These are phyloP conservation scores for Metacarcinus magister DNA, from an alignment of 2,888 invertebrate species.

Conservation along the genomic window DNA sequence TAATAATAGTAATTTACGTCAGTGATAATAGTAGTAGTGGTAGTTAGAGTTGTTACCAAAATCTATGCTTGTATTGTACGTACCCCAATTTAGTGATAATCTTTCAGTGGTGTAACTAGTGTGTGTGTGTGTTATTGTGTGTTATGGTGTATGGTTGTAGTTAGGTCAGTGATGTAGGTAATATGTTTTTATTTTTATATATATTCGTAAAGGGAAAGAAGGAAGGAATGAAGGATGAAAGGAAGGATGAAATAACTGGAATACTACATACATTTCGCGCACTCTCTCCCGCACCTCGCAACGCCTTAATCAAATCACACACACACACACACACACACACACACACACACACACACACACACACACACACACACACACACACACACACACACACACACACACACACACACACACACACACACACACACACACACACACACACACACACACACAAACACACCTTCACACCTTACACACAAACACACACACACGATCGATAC, in stretches of 20 bases:
- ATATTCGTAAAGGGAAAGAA: background rate
- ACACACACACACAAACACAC: constrained; percentile 38
- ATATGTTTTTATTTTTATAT: background rate
- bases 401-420: constrained; percentile 34
- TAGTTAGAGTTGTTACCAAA: no score
- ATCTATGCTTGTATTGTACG: no score
- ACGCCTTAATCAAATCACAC: constrained; percentile 42
- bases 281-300: background rate
- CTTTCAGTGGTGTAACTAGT: no score
- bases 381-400: constrained; percentile 55
- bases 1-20: background rate
- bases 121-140: no score
- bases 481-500: constrained; percentile 42
- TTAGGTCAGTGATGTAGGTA: background rate
- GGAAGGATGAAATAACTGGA: background rate
- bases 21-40: background rate
- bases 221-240: background rate
- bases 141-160: background rate
- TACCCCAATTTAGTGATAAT: no score
- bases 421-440: background rate
- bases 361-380: constrained; percentile 58
- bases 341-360: constrained; percentile 56
- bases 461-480: constrained; percentile 17
- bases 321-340: constrained; percentile 3
- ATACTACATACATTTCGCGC: background rate